Evolutionary conservation across 2,797 vertebrate genomes (phyloP), one percentile per base, ranked within the genome.

Genomic region (Cuniculus paca): DNA sequence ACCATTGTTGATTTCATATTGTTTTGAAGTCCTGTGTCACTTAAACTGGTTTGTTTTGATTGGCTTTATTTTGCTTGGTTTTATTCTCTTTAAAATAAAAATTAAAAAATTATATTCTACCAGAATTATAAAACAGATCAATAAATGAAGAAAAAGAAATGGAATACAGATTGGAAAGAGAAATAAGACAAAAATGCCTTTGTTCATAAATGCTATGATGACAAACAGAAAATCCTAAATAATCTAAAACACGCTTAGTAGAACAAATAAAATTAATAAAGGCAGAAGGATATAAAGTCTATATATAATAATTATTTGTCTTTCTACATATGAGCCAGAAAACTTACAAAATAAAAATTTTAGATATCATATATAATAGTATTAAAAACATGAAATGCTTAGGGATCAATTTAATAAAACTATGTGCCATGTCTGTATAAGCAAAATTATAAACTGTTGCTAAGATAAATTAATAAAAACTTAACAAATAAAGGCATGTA

Each of bases 101-200:
- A n/a, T n/a, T n/a, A n/a, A n/a, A n/a, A n/a, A n/a, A n/a, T n/a
- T n/a, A n/a, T 74, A 36, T 72, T 80, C 3, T 54, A 86, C 36
- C 52, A 31, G 75, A 74, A 36, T 31, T 54, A 34, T 24, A 68
- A 91, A 74, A 45, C 22, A 91, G 45, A 61, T 22, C 81, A 86
- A 54, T 54, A 72, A 90, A 2, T 36, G 22, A 42, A 86, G 75
- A 91, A 86, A 86, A 63, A 36, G 20, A 39, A 70, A 75, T 48
- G 12, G 14, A 16, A 45, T 48, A 9, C 14, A 31, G 4, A 48
- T 28, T 75, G 6, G 42, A 75, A 75, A 75, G 72, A 45, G 6
- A 74, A 74, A 74, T 74, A 91, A 85, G 63, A 87, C n/a, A 74
- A 65, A 91, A 68, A 95, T 61, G n/a, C 45, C 48, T 81, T 70